Evolutionary conservation across 2,113 vertebrate genomes (phyloP), one percentile per base, ranked within the genome.

Genomic region (Vulpes vulpes): DNA sequence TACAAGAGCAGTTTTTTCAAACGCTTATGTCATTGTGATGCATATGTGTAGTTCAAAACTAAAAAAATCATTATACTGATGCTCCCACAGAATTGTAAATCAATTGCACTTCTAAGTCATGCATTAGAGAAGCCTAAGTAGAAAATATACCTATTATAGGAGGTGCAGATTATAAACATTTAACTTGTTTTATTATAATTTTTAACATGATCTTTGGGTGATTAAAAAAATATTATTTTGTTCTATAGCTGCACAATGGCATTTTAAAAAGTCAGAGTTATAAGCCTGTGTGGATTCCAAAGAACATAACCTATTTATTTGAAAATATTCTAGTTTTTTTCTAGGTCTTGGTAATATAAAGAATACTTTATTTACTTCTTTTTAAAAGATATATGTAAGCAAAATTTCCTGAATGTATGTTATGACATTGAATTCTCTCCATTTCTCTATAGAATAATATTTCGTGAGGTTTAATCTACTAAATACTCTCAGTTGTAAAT

Each of bases 1-100:
- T 35, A 83, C 0, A 88, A 91, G 55, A 76, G 59, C 22, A 93
- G 67, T 20, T 94, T 97, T 97, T 84, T 86, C 91, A 88, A 96
- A 85, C 5, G 9, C 96, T 97, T 71, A 79, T 84, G 38, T 93
- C 83, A 95, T 20, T 96, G 71, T 85, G 95, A 92, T 93, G 49
- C 62, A 95, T 73, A 91, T 83, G 92, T 71, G 89, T 53, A 98
- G 83, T 67, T 93, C 22, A 94, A 89, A 71, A 97, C 53, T 90
- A 91, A 89, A 98, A 98, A 98, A 97, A 97, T 97, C 97, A 69
- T 98, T 98, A 96, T 3, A 93, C 57, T 90, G 53, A 96, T 95
- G 97, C 65, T 98, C 83, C 88, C 97, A 92, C 81, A 97, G 86
- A 98, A 98, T 1, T 95, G 95, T 97, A 97, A 98, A 98, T 97